Evolutionary conservation across 2,797 vertebrate genomes (phyloP), one percentile per base, ranked within the genome.

Genomic region (Phyllotis vaccarum): DNA sequence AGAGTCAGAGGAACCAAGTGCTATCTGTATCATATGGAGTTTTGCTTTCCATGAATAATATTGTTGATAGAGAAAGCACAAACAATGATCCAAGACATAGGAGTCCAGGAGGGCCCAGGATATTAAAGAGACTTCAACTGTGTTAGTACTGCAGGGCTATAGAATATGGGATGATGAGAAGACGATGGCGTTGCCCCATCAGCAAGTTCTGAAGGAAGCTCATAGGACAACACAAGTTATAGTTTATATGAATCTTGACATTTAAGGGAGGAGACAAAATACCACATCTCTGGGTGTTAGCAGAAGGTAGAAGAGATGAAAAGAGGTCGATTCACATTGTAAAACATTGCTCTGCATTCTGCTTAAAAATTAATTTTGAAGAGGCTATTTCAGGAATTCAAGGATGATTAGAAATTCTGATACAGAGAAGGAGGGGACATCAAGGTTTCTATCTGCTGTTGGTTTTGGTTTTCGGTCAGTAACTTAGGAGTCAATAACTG

Each of bases 121-220:
- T 68, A 29, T 27, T 29, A 10, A 3, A 22, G 54, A 58, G 27
- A 46, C 5, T 46, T 60, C 16, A 46, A 13, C 24, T 46, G 16
- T 60, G 43, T 14, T 60, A 62, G 2, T 29, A 11, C 4, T 49
- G 29, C 29, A 22, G 54, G 86, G 14, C 0, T 74, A 16, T 14
- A 17, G 54, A 60, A 60, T 46, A 3, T n/a, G 54, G 24, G 4
- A 6, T 16, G 3, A 29, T n/a, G 5, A 21, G 1, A 22, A 76
- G 12, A 49, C 12, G 13, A 58, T 5, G 1, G 4, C 24, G 5
- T 6, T 62, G 31, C 0, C 3, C 19, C 72, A n/a, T 2, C 14
- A 46, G 31, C 40, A 62, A 62, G 72, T 24, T n/a, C 5, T 43
- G 13, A 76, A 12, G 14, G 3, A 8, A 62, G 8, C 7, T 49